A percentile compares a stretch with the other conserved stretches of the same genome.
These are phyloP conservation scores for Synergus japonicus DNA, from an alignment of 2,888 invertebrate species.

Conservation along the genomic window DNA sequence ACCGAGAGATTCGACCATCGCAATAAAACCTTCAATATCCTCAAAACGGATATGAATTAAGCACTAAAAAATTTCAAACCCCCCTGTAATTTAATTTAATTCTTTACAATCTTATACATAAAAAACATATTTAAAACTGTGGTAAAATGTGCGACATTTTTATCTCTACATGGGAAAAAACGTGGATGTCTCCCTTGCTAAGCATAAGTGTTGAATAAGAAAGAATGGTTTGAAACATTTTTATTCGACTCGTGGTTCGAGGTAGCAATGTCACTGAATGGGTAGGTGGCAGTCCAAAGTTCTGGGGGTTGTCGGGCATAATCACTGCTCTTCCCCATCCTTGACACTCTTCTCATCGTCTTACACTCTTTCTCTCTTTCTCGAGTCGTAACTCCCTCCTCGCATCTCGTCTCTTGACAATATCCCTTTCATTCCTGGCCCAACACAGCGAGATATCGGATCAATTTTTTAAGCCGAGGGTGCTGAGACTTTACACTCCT, in stretches of 20 bases:
- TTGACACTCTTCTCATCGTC: slow-evolving; percentile 48
- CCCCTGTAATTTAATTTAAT: no score
- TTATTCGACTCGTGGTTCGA: slow-evolving; percentile 62
- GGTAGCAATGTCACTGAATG: slow-evolving; percentile 50
- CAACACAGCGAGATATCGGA: slow-evolving; percentile 77
- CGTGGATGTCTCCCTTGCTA: no score
- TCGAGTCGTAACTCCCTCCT: slow-evolving; percentile 53
- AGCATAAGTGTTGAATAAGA: slow-evolving; percentile 46
- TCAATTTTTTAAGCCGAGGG: slow-evolving; percentile 78
- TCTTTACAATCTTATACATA: no score
- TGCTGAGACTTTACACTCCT: slow-evolving; percentile 76
- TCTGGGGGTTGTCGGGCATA: slow-evolving; percentile 72
- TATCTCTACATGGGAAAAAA: no score
- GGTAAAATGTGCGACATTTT: no score
- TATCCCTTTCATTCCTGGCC: slow-evolving; percentile 74
- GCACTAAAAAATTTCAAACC: no score
- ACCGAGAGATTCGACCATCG: slow-evolving; percentile 44
- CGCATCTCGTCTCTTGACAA: slow-evolving; percentile 70
- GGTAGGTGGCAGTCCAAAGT: slow-evolving; percentile 46
- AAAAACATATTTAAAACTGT: no score
- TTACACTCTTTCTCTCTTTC: slow-evolving; percentile 49
- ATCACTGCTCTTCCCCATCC: slow-evolving; percentile 64
- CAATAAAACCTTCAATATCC: slow-evolving; percentile 1
- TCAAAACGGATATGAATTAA: slow-evolving; percentile 38
- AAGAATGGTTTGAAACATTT: slow-evolving; percentile 69